A percentile compares a stretch with the other conserved stretches of the same genome.
Evolutionary conservation across 2,888 invertebrate genomes (phyloP).

Genomic region (Papilio demoleus): DNA sequence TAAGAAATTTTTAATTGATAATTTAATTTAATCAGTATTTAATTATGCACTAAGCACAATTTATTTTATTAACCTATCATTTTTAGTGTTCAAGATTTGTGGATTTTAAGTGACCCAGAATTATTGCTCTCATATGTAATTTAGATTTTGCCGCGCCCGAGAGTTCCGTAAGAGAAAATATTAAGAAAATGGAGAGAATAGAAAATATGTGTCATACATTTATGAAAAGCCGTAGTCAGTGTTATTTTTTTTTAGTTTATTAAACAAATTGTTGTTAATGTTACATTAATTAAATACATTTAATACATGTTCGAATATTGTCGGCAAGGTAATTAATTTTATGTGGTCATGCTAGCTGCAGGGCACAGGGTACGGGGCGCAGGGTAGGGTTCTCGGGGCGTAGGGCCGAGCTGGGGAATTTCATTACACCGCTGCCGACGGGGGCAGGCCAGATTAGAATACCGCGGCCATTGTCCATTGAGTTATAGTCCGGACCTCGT

Average conservation of each 20-base stretch:
- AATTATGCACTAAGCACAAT: too few relatives aligned
- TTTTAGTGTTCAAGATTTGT: too few relatives aligned
- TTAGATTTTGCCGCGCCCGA: too few relatives aligned
- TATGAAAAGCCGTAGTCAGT: too few relatives aligned
- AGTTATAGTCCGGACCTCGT: slow-evolving; percentile 65
- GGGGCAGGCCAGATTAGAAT: slow-evolving; percentile 65
- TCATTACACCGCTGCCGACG: slow-evolving; percentile 66
- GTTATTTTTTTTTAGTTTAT: too few relatives aligned
- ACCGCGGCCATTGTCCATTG: slow-evolving; percentile 72
- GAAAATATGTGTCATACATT: not conserved
- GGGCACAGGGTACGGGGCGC: slow-evolving; percentile 42
- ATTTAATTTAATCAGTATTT: too few relatives aligned
- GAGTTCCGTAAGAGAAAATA: too few relatives aligned
- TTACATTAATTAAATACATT: slow-evolving; percentile 37
- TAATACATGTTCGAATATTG: slow-evolving; percentile 27
- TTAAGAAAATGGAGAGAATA: not conserved
- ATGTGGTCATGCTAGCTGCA: slow-evolving; percentile 34
- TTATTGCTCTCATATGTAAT: too few relatives aligned
- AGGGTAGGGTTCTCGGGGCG: slow-evolving; percentile 45
- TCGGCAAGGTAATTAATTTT: slow-evolving; percentile 51
- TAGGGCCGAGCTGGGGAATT: slow-evolving; percentile 65
- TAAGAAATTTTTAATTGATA: too few relatives aligned
- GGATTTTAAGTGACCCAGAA: too few relatives aligned
- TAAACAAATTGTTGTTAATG: not conserved
- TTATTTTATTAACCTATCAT: too few relatives aligned